These are phyloP conservation scores for Sebastes alutus DNA, from an alignment of 2,797 vertebrate genomes.

Conservation along the genomic window DNA sequence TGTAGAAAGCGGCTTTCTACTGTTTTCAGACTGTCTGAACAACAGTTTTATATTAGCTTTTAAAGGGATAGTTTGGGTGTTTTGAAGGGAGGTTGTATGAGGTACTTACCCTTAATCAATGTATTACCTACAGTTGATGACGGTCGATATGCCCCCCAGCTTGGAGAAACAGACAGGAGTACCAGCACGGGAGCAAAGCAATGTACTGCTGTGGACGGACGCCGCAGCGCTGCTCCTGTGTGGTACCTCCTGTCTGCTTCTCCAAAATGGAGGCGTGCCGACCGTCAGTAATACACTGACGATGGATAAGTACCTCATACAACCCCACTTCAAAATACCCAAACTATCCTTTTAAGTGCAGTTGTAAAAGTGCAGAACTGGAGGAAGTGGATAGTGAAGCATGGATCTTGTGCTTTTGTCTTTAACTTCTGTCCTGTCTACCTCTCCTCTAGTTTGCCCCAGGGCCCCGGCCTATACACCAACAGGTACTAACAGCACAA, in stretches of 20 bases:
- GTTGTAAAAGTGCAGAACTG: slow-evolving; percentile 16
- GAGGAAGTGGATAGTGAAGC: slow-evolving; percentile 11
- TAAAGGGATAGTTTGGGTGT: neutral
- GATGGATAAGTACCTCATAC: neutral
- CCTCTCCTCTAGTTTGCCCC: slow-evolving; percentile 87
- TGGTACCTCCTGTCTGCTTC: no score
- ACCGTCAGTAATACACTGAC: no score
- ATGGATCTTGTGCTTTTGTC: slow-evolving; percentile 51
- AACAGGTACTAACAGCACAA: slow-evolving; percentile 87
- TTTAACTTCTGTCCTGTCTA: slow-evolving; percentile 75
- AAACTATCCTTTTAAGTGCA: neutral
- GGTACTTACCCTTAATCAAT: no score
- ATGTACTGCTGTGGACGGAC: no score
- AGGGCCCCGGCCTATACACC: slow-evolving; percentile 89
- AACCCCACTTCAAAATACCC: neutral
- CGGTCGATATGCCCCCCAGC: no score
- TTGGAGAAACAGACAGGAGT: no score
- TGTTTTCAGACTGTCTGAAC: neutral
- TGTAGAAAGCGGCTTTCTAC: neutral
- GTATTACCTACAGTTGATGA: no score
- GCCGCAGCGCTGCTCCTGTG: no score
- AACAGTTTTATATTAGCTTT: neutral
- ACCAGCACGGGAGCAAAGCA: no score
- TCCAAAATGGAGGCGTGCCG: no score
- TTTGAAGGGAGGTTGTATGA: neutral